Percentiles rank a stretch among this genome's conserved stretches.
phyloP scores from a whole-genome alignment of 2,888 invertebrate species.

The Lamellibrachia satsuma region DNA sequence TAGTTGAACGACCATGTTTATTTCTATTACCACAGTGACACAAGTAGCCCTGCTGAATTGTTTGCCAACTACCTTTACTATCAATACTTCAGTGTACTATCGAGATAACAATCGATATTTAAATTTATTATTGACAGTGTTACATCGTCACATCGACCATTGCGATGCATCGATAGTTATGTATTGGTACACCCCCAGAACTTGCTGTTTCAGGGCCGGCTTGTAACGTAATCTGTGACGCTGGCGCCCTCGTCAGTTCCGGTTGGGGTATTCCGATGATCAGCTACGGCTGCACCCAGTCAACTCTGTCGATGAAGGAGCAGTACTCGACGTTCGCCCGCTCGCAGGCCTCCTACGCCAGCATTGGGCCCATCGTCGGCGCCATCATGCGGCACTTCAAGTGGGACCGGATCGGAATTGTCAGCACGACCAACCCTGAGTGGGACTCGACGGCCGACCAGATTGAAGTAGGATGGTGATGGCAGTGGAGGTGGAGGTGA shows the following conservation, averaged over 20 bases:
- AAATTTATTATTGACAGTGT: no score
- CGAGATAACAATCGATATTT: no score
- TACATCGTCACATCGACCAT: no score
- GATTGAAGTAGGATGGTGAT: slow-evolving; percentile 40
- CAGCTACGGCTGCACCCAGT: slow-evolving; percentile 50
- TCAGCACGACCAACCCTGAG: slow-evolving; percentile 42
- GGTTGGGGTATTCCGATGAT: slow-evolving; percentile 48
- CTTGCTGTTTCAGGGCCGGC: slow-evolving; percentile 10
- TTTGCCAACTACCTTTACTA: no score
- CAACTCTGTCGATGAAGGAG: slow-evolving; percentile 39
- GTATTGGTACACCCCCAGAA: no score
- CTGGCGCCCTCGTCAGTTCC: slow-evolving; percentile 18
- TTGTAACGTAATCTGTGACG: slow-evolving; percentile 22
- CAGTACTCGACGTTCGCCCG: slow-evolving; percentile 48
- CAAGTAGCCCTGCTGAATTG: no score
- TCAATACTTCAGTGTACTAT: no score
- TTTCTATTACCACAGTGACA: no score
- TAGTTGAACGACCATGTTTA: no score
- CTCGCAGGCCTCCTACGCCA: slow-evolving; percentile 35
- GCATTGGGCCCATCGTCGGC: slow-evolving; percentile 42
- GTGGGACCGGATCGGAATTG: slow-evolving; percentile 44
- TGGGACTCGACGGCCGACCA: slow-evolving; percentile 46
- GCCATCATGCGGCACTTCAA: slow-evolving; percentile 42
- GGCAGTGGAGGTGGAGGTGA: neutral
- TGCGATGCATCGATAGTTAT: no score